These are phyloP conservation scores for Phalacrocorax brasilianus DNA, from an alignment of 2,113 vertebrate species.

Conservation along the genomic window DNA sequence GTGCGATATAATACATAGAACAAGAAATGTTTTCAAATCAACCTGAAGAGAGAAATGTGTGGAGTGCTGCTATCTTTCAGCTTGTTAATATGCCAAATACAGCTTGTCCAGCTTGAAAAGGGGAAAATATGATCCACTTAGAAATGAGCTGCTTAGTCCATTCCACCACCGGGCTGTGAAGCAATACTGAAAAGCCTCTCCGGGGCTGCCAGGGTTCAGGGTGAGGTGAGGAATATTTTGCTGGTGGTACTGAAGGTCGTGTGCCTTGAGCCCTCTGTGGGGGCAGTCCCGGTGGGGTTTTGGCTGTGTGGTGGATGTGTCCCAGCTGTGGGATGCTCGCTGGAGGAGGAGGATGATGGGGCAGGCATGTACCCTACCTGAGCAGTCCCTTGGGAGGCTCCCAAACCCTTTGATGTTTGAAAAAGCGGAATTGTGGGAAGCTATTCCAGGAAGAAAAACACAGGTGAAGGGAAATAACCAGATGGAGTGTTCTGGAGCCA, in stretches of 20 bases:
- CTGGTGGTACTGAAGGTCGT: not conserved
- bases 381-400: not conserved
- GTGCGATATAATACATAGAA: not conserved
- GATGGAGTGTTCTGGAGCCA: not conserved
- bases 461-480: not conserved
- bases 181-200: not conserved
- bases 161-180: not conserved
- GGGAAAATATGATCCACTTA: not conserved
- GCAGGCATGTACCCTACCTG: fast-evolving
- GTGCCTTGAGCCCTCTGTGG: not conserved
- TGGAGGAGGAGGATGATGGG: not conserved
- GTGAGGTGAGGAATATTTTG: not conserved
- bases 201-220: not conserved
- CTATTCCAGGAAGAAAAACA: not conserved
- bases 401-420: not conserved
- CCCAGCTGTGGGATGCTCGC: fast-evolving
- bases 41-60: not conserved
- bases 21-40: not conserved
- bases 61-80: not conserved
- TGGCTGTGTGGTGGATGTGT: not conserved
- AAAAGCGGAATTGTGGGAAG: not conserved
- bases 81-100: not conserved
- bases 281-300: too few species aligned
- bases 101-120: not conserved
- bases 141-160: not conserved